Conservation (phyloP, 2,797 vertebrate genomes). For the Myotis pilosus region DNA sequence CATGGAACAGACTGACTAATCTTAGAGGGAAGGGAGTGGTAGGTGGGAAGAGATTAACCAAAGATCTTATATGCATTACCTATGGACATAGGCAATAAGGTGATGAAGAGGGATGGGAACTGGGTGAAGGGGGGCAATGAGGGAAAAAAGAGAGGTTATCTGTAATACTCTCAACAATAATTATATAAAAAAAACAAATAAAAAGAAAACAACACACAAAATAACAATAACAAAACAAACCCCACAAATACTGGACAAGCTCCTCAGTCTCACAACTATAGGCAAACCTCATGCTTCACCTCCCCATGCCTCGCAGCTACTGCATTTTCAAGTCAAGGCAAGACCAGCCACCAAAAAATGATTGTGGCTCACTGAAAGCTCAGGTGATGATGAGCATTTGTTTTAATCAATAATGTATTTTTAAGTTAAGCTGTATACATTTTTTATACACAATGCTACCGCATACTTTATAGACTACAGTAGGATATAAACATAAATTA, state of each 20-base stretch:
- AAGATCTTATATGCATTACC: too few relatives aligned
- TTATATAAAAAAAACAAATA: too few relatives aligned
- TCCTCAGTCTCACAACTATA: background rate
- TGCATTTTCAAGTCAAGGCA: background rate
- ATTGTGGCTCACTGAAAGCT: background rate
- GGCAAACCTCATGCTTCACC: background rate
- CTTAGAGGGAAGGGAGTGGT: too few relatives aligned
- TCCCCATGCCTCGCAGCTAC: background rate
- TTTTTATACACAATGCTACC: background rate
- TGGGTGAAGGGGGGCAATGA: too few relatives aligned
- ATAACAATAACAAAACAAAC: too few relatives aligned
- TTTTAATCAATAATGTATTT: background rate
- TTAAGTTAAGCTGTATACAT: background rate
- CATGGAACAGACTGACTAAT: too few relatives aligned
- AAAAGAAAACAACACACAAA: too few relatives aligned
- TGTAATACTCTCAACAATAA: too few relatives aligned
- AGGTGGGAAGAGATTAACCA: too few relatives aligned
- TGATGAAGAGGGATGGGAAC: too few relatives aligned
- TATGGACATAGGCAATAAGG: too few relatives aligned
- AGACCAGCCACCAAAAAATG: background rate
- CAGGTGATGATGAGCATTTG: background rate
- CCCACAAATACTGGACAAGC: background rate
- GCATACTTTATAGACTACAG: background rate
- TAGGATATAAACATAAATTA: background rate
- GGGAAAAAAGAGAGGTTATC: too few relatives aligned